Percentiles rank a stretch among this genome's conserved stretches.
phyloP scores from a whole-genome alignment of 1,140 invertebrate genomes.

The Hydropsyche tenuis region DNA sequence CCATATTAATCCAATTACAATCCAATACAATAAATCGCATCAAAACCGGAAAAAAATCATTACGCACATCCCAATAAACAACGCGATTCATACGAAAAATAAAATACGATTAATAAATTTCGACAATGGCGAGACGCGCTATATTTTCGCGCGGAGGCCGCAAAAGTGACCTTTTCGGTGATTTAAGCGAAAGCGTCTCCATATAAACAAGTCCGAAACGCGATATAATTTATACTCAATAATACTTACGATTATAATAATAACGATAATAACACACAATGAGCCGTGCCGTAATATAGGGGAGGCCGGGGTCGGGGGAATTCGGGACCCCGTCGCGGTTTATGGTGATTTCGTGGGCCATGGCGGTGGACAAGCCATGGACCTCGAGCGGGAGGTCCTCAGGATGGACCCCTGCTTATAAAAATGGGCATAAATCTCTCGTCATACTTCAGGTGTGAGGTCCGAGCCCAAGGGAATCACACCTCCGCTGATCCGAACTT shows the following conservation, averaged over 20 bases:
- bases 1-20: too few relatives aligned
- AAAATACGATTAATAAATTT: neutral
- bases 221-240: too few relatives aligned
- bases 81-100: too few relatives aligned
- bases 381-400: constrained; percentile 27
- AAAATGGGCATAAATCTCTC: constrained; percentile 32
- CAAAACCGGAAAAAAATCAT: too few relatives aligned
- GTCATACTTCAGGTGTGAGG: constrained; percentile 42
- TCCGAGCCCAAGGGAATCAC: constrained; percentile 31
- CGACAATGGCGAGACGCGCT: neutral
- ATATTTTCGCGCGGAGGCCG: neutral
- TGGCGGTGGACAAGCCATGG: too few relatives aligned
- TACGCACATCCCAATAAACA: too few relatives aligned
- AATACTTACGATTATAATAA: too few relatives aligned
- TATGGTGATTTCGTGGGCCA: constrained; percentile 15
- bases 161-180: constrained; percentile 21
- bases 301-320: neutral
- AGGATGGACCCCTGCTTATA: constrained; percentile 8
- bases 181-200: constrained; percentile 10
- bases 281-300: neutral
- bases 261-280: too few relatives aligned
- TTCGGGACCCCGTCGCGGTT: constrained; percentile 1
- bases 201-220: too few relatives aligned
- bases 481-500: neutral
- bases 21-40: too few relatives aligned